These are phyloP conservation scores for Calliphora vicina DNA, from an alignment of 1,140 invertebrate genomes.

Conservation along the genomic window DNA sequence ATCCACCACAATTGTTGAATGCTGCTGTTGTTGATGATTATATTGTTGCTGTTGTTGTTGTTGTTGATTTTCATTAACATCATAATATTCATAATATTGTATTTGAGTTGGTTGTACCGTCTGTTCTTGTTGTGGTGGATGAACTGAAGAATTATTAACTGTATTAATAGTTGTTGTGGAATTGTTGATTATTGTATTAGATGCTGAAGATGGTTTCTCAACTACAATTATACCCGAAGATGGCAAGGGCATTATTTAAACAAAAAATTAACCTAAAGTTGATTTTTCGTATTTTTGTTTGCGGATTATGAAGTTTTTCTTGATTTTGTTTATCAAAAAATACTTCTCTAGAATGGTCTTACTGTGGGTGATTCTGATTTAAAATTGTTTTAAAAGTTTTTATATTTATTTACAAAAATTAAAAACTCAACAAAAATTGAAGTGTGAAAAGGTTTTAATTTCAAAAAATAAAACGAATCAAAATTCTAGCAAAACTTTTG, in stretches of 20 bases:
- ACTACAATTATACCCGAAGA: constrained; percentile 43
- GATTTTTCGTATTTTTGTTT: constrained; percentile 7
- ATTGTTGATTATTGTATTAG: constrained; percentile 31
- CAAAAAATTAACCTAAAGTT: background rate
- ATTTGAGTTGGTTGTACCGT: constrained; percentile 19
- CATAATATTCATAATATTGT: constrained; percentile 27
- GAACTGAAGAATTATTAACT: constrained; percentile 27
- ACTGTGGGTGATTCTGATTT: background rate
- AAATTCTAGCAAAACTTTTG: background rate
- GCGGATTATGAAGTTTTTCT: background rate
- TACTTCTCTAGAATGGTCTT: background rate
- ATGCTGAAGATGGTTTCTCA: constrained; percentile 40
- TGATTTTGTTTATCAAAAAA: background rate
- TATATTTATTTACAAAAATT: background rate
- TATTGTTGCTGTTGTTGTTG: constrained; percentile 37
- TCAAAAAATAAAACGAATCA: background rate
- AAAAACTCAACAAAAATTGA: background rate
- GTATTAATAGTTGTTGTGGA: constrained; percentile 23
- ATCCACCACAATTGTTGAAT: constrained; percentile 27
- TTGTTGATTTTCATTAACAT: constrained; percentile 12
- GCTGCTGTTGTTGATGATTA: constrained; percentile 23
- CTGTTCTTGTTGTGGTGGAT: constrained; percentile 21
- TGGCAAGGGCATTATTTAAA: constrained; percentile 41
- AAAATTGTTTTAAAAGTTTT: background rate
- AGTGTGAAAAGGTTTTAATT: background rate